These are phyloP conservation scores for Adelphocoris suturalis DNA, from an alignment of 2,888 invertebrate genomes.

Conservation along the genomic window DNA sequence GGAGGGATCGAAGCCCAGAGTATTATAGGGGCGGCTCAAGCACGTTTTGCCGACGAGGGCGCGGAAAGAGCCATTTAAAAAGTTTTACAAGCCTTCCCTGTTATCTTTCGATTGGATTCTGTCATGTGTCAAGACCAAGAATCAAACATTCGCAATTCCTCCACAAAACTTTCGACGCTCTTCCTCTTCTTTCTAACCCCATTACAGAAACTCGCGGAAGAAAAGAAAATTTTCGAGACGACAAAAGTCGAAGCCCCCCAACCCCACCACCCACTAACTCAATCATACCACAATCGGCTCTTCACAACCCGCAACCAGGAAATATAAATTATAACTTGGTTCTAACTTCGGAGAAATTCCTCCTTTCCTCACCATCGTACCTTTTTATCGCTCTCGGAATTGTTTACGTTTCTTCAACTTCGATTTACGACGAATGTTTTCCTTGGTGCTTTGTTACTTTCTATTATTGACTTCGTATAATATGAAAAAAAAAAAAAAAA, in stretches of 20 bases:
- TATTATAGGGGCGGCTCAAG: constrained; percentile 33
- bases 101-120: constrained; percentile 71
- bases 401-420: constrained; percentile 29
- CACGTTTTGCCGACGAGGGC: constrained; percentile 31
- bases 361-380: background rate
- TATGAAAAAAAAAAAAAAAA: background rate
- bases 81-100: constrained; percentile 68
- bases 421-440: constrained; percentile 4
- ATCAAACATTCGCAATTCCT: constrained; percentile 67
- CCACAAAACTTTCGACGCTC: constrained; percentile 53
- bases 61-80: constrained; percentile 68
- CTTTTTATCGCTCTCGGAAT: constrained; percentile 41
- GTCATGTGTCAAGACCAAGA: constrained; percentile 71
- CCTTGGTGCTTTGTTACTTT: background rate
- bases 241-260: constrained; percentile 56
- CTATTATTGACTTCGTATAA: background rate
- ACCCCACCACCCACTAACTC: constrained; percentile 53
- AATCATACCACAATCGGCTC: constrained; percentile 71
- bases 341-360: constrained; percentile 47
- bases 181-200: constrained; percentile 63
- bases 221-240: constrained; percentile 67
- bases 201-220: constrained; percentile 50
- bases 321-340: constrained; percentile 71
- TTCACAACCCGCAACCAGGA: constrained; percentile 61
- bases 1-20: constrained; percentile 39